phyloP scores from a whole-genome alignment of 2,888 invertebrate genomes.

The Agrotis puta region DNA sequence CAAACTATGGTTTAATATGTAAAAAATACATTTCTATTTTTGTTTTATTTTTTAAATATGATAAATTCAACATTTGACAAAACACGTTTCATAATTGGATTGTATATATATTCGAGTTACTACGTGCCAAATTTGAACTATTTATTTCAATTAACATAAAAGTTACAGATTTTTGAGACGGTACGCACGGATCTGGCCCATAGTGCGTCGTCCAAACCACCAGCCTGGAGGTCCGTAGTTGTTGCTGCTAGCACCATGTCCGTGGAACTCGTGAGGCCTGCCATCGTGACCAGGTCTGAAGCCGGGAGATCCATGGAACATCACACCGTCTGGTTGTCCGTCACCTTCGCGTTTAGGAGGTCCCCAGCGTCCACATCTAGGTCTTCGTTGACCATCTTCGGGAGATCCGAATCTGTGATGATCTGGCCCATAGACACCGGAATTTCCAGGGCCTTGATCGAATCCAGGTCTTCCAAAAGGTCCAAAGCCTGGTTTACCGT shows the following conservation, averaged over 20 bases:
- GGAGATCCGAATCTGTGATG: slow-evolving; percentile 9
- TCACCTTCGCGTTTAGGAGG: neutral
- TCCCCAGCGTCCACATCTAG: slow-evolving; percentile 13
- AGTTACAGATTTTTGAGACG: no score
- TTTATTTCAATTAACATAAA: no score
- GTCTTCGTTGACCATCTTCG: neutral
- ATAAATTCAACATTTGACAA: no score
- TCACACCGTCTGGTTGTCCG: neutral
- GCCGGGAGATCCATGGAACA: slow-evolving; percentile 14
- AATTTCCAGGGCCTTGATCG: neutral
- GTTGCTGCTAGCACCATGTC: neutral
- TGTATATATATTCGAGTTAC: no score
- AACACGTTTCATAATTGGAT: no score
- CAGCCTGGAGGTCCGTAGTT: slow-evolving; percentile 7
- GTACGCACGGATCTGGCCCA: no score
- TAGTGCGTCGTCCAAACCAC: slow-evolving; percentile 36
- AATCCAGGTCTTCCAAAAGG: slow-evolving; percentile 31
- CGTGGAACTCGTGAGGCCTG: slow-evolving; percentile 21
- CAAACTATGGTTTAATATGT: no score
- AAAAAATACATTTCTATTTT: no score
- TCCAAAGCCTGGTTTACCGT: slow-evolving; percentile 4
- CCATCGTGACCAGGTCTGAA: neutral
- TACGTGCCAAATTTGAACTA: no score
- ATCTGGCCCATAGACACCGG: neutral
- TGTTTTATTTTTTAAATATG: no score